A percentile compares a stretch with the other conserved stretches of the same genome.
Conservation (phyloP, 2,888 invertebrate genomes). For the Drosophila paucipuncta region DNA sequence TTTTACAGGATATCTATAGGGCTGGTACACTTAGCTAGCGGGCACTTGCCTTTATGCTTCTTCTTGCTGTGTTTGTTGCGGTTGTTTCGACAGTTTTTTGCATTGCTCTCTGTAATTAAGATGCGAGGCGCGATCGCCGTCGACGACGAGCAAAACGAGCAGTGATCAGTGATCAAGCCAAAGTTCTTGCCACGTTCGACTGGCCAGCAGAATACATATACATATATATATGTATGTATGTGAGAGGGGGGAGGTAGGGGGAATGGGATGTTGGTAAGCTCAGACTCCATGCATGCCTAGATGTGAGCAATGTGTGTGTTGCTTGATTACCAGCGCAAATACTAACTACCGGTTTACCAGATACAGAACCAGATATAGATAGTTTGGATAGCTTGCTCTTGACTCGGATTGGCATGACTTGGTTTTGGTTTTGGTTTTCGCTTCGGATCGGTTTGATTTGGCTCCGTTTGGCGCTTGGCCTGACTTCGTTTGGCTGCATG, state of each 20-base stretch:
- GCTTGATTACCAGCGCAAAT: slow-evolving; percentile 79
- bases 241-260: background rate
- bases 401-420: slow-evolving; percentile 11
- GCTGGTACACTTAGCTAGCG: background rate
- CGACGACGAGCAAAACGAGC: slow-evolving; percentile 44
- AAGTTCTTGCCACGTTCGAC: slow-evolving; percentile 63
- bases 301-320: slow-evolving; percentile 64
- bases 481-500: slow-evolving; percentile 21
- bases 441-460: background rate
- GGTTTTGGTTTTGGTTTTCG: slow-evolving; percentile 8
- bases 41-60: slow-evolving; percentile 17
- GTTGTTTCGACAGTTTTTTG: slow-evolving; percentile 50
- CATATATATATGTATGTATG: background rate
- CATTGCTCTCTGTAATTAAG: slow-evolving; percentile 76
- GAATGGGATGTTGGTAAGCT: slow-evolving; percentile 10
- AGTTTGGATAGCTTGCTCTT: slow-evolving; percentile 8
- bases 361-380: slow-evolving; percentile 52
- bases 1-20: background rate
- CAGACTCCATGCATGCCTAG: slow-evolving; percentile 75
- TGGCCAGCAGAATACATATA: background rate
- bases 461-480: slow-evolving; percentile 5
- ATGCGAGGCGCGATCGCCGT: slow-evolving; percentile 76
- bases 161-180: slow-evolving; percentile 63
- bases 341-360: slow-evolving; percentile 75
- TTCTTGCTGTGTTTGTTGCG: slow-evolving; percentile 18